phyloP scores from a whole-genome alignment of 2,888 invertebrate species.

The Phyllotreta cruciferae region DNA sequence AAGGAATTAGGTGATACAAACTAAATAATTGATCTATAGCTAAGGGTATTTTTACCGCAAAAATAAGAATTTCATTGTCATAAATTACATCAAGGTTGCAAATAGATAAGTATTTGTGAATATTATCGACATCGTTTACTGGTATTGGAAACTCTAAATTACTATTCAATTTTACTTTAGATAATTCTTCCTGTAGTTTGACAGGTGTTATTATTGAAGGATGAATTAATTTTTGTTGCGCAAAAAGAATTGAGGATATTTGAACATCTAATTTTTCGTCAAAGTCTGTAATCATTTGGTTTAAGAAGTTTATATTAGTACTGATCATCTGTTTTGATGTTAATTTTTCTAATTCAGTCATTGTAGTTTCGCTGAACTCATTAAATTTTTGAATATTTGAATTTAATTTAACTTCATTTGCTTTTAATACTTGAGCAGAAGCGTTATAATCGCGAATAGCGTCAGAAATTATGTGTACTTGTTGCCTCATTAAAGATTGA shows the following conservation, averaged over 20 bases:
- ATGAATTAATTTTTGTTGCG: conserved; percentile 39
- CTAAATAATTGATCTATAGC: too few relatives aligned
- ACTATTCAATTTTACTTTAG: conserved; percentile 23
- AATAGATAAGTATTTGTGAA: conserved; percentile 26
- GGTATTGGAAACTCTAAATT: conserved; percentile 35
- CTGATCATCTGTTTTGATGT: conserved; percentile 29
- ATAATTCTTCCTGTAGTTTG: conserved; percentile 9
- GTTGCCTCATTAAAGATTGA: conserved; percentile 40
- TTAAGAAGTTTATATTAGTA: conserved; percentile 37
- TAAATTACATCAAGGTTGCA: conserved; percentile 33
- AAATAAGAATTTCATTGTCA: conserved; percentile 11
- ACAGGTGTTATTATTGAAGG: conserved; percentile 36
- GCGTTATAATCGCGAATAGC: conserved; percentile 42
- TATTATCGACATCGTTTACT: conserved; percentile 25
- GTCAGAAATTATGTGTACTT: conserved; percentile 41
- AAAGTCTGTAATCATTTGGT: conserved; percentile 33
- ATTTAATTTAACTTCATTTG: conserved; percentile 39
- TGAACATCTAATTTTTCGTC: conserved; percentile 34
- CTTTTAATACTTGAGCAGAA: conserved; percentile 33
- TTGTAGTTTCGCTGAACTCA: conserved; percentile 27
- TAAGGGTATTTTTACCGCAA: too few relatives aligned
- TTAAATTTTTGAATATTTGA: conserved; percentile 36
- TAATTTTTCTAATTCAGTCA: conserved; percentile 15
- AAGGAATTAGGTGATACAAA: too few relatives aligned
- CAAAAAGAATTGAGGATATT: conserved; percentile 38